A percentile compares a stretch with the other conserved stretches of the same genome.
Conservation (phyloP, 2,888 invertebrate genomes). For the Lagria hirta region DNA sequence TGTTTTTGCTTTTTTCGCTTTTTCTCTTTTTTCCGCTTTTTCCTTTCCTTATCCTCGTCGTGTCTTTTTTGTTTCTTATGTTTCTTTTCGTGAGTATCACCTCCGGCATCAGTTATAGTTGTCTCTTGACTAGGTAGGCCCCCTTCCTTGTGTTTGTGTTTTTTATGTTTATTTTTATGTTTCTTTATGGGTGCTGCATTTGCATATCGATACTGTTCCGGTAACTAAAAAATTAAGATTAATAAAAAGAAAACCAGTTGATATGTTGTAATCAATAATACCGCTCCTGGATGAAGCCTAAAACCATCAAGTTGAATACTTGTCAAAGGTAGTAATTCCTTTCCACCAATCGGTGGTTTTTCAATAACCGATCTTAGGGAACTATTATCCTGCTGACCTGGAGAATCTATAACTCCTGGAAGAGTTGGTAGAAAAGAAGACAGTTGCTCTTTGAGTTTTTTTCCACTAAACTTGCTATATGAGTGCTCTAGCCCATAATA, state of each 20-base stretch:
- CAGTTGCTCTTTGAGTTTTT: slow-evolving; percentile 91
- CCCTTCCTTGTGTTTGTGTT: slow-evolving; percentile 89
- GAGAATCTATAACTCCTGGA: slow-evolving; percentile 93
- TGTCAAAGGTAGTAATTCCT: slow-evolving; percentile 83
- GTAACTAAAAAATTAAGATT: slow-evolving; percentile 61
- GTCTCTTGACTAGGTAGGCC: slow-evolving; percentile 76
- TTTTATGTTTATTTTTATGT: slow-evolving; percentile 95
- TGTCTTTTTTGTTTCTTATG: slow-evolving; percentile 93
- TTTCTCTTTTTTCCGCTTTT: slow-evolving; percentile 93
- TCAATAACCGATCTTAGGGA: slow-evolving; percentile 92
- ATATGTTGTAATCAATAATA: slow-evolving; percentile 35
- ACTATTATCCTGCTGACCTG: slow-evolving; percentile 83
- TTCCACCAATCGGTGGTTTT: slow-evolving; percentile 90
- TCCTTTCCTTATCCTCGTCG: slow-evolving; percentile 90
- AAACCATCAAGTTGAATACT: slow-evolving; percentile 91
- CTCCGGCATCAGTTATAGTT: slow-evolving; percentile 63
- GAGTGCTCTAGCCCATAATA: slow-evolving; percentile 96
- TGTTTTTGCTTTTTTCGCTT: slow-evolving; percentile 93
- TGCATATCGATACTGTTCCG: slow-evolving; percentile 92
- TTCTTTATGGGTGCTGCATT: slow-evolving; percentile 90
- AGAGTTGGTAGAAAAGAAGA: slow-evolving; percentile 94
- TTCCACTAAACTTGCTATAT: slow-evolving; percentile 96
- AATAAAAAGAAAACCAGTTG: slow-evolving; percentile 3
- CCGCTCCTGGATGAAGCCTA: slow-evolving; percentile 91
- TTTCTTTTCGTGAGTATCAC: slow-evolving; percentile 90